Base-by-base conservation (phyloP, 2,888 invertebrate genomes). In the Nysson spinosus region DNA sequence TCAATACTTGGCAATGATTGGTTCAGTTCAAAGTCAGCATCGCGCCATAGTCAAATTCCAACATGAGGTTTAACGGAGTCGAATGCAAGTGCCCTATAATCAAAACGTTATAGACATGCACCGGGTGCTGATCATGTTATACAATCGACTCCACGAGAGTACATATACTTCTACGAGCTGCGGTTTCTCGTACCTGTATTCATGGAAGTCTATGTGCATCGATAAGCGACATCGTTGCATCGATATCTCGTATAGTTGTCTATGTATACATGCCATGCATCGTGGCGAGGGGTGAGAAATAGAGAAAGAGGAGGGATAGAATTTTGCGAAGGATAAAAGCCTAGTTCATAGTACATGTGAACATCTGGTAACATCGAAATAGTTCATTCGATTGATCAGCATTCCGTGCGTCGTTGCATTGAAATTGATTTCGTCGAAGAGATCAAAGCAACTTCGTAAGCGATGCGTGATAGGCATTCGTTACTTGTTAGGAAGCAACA, bases 111-210 rank as follows among this genome's bases (percentile, higher is more conserved):
- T 65, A 65, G 56, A 39, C 74, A 34, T 70, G 54, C 72, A 51
- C 60, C 74, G 39, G 54, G 65, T 57, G 70, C 58, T 60, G 72
- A 74, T 74, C 74, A 56, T 60, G 74, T 72, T 74, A 73, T 73
- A 64, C 60, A 69, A 73, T 74, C 74, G 35, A 49, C 69, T 55
- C 37, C 44, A 40, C 52, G 37, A 64, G 52, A 47, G 55, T 63
- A 47, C 55, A 49, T 43, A 60, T 69, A 73, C 56, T 69, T 73
- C 49, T 42, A 40, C 30, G 39, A 39, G 32, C 43, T 57, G 61
- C 40, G 55, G 66, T 67, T 58, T 58, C 67, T 51, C 57, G 4
- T 26, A 3, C 20, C 20, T 42, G 39, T 32, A 35, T n/a, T n/a
- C n/a, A n/a, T n/a, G 20, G 3, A 6, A 39, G 20, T 6, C n/a